A percentile compares a stretch with the other conserved stretches of the same genome.
phyloP scores from a whole-genome alignment of 2,888 invertebrate species.

The Andrena bicolor region DNA sequence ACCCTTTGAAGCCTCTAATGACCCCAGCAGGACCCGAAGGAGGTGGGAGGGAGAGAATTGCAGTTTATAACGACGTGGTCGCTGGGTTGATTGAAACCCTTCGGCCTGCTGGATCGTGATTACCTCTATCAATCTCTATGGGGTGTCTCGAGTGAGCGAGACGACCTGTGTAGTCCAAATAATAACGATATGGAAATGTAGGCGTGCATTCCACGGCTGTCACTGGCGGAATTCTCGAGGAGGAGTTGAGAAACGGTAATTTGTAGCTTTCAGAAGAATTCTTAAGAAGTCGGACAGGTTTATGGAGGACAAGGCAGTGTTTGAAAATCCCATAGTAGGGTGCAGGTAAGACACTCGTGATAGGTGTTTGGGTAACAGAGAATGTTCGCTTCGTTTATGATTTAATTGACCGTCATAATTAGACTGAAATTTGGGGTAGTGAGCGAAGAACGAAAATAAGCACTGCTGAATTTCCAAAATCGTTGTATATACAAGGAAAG shows the following conservation, averaged over 20 bases:
- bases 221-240: background rate
- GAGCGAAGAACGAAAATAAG: too few species aligned
- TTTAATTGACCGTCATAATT: background rate
- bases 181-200: background rate
- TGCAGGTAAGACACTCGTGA: background rate
- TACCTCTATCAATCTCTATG: slow-evolving; percentile 38
- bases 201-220: background rate
- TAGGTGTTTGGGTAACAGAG: background rate
- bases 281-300: too few species aligned
- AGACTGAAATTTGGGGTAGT: too few species aligned
- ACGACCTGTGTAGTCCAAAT: background rate
- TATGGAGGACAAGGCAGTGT: background rate
- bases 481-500: too few species aligned
- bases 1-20: slow-evolving; percentile 29
- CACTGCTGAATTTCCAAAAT: too few species aligned
- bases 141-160: background rate
- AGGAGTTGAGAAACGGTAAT: background rate
- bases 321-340: background rate
- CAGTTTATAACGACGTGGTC: slow-evolving; percentile 28
- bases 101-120: slow-evolving; percentile 41
- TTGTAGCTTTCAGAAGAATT: background rate
- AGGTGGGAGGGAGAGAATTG: slow-evolving; percentile 34
- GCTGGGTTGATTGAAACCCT: slow-evolving; percentile 53
- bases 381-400: background rate
- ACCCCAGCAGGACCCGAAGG: background rate